Conservation (phyloP, 2,888 invertebrate genomes). For the Sympetrum striolatum region DNA sequence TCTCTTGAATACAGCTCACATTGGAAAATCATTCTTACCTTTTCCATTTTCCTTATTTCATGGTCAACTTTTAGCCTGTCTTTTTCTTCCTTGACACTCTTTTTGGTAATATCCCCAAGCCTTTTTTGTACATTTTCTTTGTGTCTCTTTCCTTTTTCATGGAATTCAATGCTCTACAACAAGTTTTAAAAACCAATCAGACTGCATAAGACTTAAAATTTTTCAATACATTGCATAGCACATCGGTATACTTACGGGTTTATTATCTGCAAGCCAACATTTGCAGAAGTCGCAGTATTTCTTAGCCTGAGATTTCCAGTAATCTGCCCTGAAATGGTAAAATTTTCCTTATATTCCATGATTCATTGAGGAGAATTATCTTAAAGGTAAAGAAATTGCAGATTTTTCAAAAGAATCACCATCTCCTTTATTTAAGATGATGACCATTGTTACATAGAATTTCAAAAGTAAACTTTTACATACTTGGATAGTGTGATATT, state of each 20-base stretch:
- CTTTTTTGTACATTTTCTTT: conserved; percentile 89
- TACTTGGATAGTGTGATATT: neutral
- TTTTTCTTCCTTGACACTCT: conserved; percentile 80
- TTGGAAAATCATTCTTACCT: conserved; percentile 57
- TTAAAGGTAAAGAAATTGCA: neutral
- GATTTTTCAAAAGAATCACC: conserved; percentile 20
- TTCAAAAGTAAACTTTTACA: neutral
- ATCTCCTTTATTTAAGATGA: conserved; percentile 28
- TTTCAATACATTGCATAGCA: too few species aligned
- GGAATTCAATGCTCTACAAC: conserved; percentile 88
- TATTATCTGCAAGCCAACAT: conserved; percentile 98
- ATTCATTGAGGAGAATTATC: neutral
- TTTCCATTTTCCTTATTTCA: conserved; percentile 87
- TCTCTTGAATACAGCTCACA: neutral
- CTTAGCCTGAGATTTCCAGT: conserved; percentile 95
- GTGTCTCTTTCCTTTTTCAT: conserved; percentile 91
- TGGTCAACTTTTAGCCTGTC: conserved; percentile 69
- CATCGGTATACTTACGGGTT: conserved; percentile 67
- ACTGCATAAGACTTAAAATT: neutral
- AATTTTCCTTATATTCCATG: conserved; percentile 32
- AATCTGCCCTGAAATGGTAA: conserved; percentile 79
- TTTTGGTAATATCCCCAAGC: conserved; percentile 83
- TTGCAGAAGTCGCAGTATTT: conserved; percentile 98
- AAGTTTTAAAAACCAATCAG: neutral
- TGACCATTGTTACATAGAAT: neutral